phyloP scores from a whole-genome alignment of 2,113 vertebrate species.

The Oncorhynchus nerka region DNA sequence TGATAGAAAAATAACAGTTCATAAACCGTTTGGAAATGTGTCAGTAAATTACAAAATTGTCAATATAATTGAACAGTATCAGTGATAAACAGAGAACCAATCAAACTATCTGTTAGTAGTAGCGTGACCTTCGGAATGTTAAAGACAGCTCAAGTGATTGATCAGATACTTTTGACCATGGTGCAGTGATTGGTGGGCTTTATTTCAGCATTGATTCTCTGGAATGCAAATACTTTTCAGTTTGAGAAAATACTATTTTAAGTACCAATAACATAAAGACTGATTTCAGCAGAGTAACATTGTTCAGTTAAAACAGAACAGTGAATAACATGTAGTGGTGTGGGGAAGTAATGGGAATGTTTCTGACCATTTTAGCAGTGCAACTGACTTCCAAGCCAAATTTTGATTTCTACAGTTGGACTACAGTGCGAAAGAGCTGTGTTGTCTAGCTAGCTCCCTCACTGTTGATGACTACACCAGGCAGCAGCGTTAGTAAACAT shows the following conservation, averaged over 20 bases:
- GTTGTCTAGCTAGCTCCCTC: neutral
- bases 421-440: neutral
- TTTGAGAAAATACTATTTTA: too few species aligned
- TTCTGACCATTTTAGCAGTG: neutral
- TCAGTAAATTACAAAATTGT: neutral
- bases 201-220: neutral
- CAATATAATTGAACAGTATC: neutral
- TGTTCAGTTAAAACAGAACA: too few species aligned
- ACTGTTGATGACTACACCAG: conserved; percentile 71
- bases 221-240: neutral
- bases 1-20: neutral
- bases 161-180: neutral
- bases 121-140: neutral
- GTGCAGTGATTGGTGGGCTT: neutral
- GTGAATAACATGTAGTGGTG: neutral
- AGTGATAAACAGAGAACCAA: neutral
- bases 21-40: neutral
- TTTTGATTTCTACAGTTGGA: neutral
- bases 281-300: too few species aligned
- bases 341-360: neutral
- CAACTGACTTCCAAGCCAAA: too few species aligned
- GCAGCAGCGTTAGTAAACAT: conserved; percentile 84
- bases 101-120: neutral
- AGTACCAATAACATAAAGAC: too few species aligned
- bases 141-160: neutral